phyloP scores from a whole-genome alignment of 2,797 vertebrate species.

The Ptychadena robeensis region DNA sequence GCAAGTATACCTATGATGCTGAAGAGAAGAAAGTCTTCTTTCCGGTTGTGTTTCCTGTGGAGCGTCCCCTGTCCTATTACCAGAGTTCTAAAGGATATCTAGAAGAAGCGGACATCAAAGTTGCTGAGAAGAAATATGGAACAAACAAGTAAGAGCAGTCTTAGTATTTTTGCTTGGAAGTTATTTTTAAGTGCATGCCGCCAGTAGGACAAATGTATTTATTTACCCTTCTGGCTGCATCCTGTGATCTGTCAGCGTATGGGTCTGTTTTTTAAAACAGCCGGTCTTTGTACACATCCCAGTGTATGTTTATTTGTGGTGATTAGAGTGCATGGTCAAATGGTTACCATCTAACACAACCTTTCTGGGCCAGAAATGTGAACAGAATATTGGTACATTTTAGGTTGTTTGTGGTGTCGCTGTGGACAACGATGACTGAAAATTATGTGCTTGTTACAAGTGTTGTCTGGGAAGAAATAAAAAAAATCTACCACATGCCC shows the following conservation, averaged over 20 bases:
- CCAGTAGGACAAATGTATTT: background rate
- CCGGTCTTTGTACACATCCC: too few species aligned
- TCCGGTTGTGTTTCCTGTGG: slow-evolving; percentile 86
- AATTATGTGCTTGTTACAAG: too few species aligned
- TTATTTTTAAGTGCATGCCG: background rate
- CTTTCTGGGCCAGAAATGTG: too few species aligned
- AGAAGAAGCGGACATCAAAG: slow-evolving; percentile 86
- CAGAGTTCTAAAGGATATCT: slow-evolving; percentile 90
- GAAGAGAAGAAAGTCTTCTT: slow-evolving; percentile 85
- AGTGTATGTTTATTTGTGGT: background rate
- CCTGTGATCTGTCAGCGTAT: too few species aligned
- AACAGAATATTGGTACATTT: too few species aligned
- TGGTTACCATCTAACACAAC: background rate
- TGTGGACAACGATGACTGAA: too few species aligned
- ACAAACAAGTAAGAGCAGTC: slow-evolving; percentile 79
- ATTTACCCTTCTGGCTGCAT: background rate
- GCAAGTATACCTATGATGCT: slow-evolving; percentile 85
- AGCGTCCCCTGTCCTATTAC: slow-evolving; percentile 81
- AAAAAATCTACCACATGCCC: too few species aligned
- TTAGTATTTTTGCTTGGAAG: background rate
- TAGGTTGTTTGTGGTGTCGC: too few species aligned
- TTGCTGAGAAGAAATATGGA: slow-evolving; percentile 87
- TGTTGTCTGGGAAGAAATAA: too few species aligned
- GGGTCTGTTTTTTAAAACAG: too few species aligned
- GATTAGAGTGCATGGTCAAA: background rate